These are phyloP conservation scores for Callochromis pleurospilus DNA, from an alignment of 2,113 vertebrate species.

Conservation along the genomic window DNA sequence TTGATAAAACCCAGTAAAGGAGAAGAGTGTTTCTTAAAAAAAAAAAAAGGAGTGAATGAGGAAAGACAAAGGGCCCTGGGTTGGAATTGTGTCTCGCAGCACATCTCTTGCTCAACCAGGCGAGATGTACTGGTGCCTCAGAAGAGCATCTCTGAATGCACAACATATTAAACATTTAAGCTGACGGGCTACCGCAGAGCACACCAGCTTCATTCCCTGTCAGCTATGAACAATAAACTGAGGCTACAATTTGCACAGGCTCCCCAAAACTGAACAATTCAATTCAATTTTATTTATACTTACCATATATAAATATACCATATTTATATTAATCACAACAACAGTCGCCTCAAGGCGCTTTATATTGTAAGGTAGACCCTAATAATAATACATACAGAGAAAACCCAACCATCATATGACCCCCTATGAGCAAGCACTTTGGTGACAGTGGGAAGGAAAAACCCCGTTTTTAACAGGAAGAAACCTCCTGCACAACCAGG, in stretches of 20 bases:
- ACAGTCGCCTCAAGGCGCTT: not conserved
- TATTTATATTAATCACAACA: not conserved
- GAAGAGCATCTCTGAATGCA: not conserved
- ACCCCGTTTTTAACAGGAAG: not conserved
- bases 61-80: not conserved
- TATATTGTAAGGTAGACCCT: not conserved
- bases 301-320: not conserved
- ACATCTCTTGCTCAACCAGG: not conserved
- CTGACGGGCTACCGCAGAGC: not conserved
- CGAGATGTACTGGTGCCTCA: not conserved
- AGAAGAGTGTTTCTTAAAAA: not conserved
- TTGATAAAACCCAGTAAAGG: not conserved
- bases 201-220: not conserved
- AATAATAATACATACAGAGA: not conserved
- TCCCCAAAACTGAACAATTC: not conserved
- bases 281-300: not conserved
- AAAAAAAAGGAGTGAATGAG: not conserved
- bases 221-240: not conserved
- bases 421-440: not conserved
- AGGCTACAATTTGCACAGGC: not conserved
- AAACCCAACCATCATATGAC: not conserved
- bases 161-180: not conserved
- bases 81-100: not conserved
- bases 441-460: not conserved
- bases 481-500: not conserved